Base-by-base conservation (phyloP, 1,140 invertebrate species). In the Uloborus diversus region DNA sequence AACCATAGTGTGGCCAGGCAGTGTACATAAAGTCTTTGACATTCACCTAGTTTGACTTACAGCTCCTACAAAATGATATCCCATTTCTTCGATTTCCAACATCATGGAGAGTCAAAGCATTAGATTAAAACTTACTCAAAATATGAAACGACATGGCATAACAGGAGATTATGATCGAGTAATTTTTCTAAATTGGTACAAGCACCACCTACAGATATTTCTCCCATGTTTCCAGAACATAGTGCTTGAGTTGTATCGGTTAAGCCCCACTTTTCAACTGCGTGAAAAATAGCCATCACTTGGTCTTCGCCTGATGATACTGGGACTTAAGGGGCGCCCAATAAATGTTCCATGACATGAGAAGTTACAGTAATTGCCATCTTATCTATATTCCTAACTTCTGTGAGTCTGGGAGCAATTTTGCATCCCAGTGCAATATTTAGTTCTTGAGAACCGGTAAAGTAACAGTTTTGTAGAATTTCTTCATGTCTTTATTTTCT, bases 371-470 rank as follows among this genome's bases (percentile, higher is more conserved):
- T 11, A 27, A 62, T 62, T 27, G 59, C 59, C 30, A 62, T 11
- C 30, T 28, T 62, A 62, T 62, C 59, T 11, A 62, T 32, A 20
- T 30, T 62, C 30, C 30, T 28, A 5, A 30, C 30, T 20, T 28
- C 59, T 14, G 28, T 7, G 25, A 62, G 30, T 27, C 30, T 62
- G 59, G 14, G 30, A 62, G 59, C 20, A 62, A 7, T 30, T 32
- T 30, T 62, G 5, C 9, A 62, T 62, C 27, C 25, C 59, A 62
- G 23, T 62, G 59, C 20, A 62, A 62, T 28, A 62, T 28, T 30
- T n/a, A n/a, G n/a, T n/a, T n/a, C n/a, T n/a, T n/a, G n/a, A n/a
- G n/a, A n/a, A n/a, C n/a, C n/a, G n/a, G n/a, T n/a, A n/a, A n/a
- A n/a, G n/a, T n/a, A n/a, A n/a, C n/a, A n/a, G n/a, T n/a, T n/a